Conservation (phyloP, 2,113 vertebrate genomes). For the Petromus typicus region DNA sequence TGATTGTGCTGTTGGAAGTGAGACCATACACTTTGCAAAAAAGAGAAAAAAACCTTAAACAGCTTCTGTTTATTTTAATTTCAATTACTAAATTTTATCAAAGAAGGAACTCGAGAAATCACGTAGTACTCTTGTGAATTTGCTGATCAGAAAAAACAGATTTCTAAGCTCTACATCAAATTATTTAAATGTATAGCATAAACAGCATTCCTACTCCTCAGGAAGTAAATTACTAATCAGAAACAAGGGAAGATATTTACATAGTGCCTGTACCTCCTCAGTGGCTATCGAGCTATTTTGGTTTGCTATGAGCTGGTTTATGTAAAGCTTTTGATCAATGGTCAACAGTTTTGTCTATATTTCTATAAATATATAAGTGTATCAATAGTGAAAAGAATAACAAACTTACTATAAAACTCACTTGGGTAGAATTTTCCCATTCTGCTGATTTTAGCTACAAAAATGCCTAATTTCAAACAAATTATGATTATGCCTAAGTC, state of each 20-base stretch:
- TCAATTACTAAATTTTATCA: conserved; percentile 42
- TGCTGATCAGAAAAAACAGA: not conserved
- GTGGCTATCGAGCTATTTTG: not conserved
- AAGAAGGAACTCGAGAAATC: not conserved
- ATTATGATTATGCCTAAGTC: conserved; percentile 12
- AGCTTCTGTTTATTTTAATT: not conserved
- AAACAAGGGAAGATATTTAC: not conserved
- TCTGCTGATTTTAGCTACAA: not conserved
- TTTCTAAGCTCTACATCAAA: not conserved
- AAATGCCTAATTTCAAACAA: conserved; percentile 13
- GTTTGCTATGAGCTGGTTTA: not conserved
- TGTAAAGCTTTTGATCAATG: not conserved
- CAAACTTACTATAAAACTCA: not conserved
- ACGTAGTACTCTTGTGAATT: not conserved
- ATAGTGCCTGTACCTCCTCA: not conserved
- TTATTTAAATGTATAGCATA: not conserved
- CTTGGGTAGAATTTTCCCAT: not conserved
- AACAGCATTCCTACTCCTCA: not conserved
- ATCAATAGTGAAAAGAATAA: not conserved
- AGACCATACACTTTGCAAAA: not conserved
- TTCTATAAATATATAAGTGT: not conserved
- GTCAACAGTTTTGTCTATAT: not conserved
- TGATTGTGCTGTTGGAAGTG: not conserved
- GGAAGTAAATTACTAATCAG: not conserved
- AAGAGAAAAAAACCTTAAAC: not conserved